These are phyloP conservation scores for Echinometra lucunter DNA, from an alignment of 53 echinoderm and acorn worm species.

Conservation along the genomic window DNA sequence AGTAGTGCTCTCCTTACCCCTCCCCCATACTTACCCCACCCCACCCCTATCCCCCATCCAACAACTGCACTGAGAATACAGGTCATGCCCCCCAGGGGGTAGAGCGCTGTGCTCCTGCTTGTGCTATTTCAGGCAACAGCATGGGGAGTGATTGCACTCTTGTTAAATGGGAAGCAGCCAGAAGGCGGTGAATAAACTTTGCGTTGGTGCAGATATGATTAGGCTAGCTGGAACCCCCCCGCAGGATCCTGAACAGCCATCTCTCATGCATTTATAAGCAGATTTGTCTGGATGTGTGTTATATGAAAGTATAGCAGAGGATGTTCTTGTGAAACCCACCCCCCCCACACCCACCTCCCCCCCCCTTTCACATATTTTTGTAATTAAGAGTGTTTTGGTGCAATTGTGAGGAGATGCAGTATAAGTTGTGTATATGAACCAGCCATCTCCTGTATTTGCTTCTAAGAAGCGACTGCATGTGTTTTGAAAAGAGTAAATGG, in stretches of 20 bases:
- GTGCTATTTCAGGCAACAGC: conserved; percentile 48
- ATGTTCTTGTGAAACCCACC: too few species aligned
- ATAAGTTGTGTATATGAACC: background rate
- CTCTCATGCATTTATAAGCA: conserved; percentile 40
- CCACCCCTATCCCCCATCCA: background rate
- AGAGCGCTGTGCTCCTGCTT: background rate
- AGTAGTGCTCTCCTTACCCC: too few species aligned
- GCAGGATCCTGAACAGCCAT: conserved; percentile 29
- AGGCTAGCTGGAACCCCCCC: conserved; percentile 18
- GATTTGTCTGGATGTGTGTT: conserved; percentile 13
- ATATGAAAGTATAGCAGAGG: background rate
- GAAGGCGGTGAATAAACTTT: conserved; percentile 25
- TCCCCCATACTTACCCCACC: background rate
- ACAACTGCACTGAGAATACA: background rate
- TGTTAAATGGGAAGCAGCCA: background rate
- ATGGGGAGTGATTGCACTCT: conserved; percentile 59
- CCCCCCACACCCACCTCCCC: too few species aligned
- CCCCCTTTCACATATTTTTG: too few species aligned
- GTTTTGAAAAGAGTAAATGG: too few species aligned
- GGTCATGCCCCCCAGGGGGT: conserved; percentile 18
- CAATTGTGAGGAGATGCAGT: too few species aligned
- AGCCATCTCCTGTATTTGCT: background rate
- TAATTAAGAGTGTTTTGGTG: too few species aligned
- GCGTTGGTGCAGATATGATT: conserved; percentile 42
- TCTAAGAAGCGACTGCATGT: too few species aligned